Conservation (phyloP, 1,140 invertebrate genomes). For the Ctenoplectra terminalis region DNA sequence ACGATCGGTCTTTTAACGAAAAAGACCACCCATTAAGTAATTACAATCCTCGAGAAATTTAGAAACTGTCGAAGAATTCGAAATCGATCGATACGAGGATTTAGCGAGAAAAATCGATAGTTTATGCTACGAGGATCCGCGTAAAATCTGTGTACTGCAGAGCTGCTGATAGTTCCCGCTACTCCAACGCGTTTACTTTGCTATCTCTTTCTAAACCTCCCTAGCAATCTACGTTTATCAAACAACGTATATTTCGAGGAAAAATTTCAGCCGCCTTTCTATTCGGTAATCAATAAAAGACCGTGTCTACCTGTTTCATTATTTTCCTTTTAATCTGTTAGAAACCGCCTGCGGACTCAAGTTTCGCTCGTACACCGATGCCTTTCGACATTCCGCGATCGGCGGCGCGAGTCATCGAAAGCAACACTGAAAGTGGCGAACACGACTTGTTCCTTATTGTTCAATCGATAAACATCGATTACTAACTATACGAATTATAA, state of each 20-base stretch:
- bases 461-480: neutral
- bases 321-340: neutral
- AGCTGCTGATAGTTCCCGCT: too few species aligned
- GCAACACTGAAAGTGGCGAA: neutral
- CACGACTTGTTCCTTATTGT: neutral
- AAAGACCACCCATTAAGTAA: too few species aligned
- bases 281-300: neutral
- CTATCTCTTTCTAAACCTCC: too few species aligned
- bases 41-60: too few species aligned
- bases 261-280: neutral
- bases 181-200: too few species aligned
- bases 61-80: too few species aligned
- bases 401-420: neutral
- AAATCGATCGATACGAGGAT: too few species aligned
- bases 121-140: too few species aligned
- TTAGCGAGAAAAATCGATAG: too few species aligned
- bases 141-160: too few species aligned
- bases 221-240: neutral
- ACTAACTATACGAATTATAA: neutral
- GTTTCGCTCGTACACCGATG: neutral
- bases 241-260: neutral
- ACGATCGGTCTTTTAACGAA: too few species aligned
- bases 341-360: neutral
- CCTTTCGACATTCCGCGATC: slow-evolving; percentile 10
- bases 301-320: neutral